Percentiles rank a stretch among this genome's conserved stretches.
These are phyloP conservation scores for Peromyscus attwateri DNA, from an alignment of 2,797 vertebrate genomes.

Conservation along the genomic window DNA sequence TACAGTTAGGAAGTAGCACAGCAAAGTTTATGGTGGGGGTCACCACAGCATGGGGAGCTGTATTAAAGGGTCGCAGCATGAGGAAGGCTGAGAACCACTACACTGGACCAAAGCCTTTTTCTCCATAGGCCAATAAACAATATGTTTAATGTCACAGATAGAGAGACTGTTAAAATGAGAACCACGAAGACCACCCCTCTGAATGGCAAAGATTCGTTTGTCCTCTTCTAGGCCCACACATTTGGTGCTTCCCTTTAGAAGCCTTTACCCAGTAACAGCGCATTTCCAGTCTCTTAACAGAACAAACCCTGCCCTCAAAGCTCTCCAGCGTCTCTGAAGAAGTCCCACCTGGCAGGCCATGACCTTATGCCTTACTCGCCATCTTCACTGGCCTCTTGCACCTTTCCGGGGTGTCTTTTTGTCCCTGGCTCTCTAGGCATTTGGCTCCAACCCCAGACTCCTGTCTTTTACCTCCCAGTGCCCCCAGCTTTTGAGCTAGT, in stretches of 20 bases:
- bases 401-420: neutral
- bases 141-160: neutral
- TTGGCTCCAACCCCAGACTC: neutral
- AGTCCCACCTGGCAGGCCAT: neutral
- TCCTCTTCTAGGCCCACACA: constrained; percentile 3
- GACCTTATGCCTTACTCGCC: neutral
- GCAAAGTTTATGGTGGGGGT: neutral
- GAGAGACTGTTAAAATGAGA: neutral
- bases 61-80: neutral
- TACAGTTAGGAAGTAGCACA: neutral
- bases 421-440: neutral
- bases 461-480: neutral
- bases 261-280: neutral
- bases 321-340: neutral
- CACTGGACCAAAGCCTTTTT: neutral
- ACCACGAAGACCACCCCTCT: neutral
- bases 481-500: neutral
- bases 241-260: constrained; percentile 27
- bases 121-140: neutral
- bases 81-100: neutral
- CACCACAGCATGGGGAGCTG: neutral
- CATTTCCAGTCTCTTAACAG: neutral
- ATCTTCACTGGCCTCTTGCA: neutral
- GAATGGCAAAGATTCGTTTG: neutral
- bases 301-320: neutral